Base-by-base conservation (phyloP, 2,113 vertebrate species). In the Leptocoma aspasia region DNA sequence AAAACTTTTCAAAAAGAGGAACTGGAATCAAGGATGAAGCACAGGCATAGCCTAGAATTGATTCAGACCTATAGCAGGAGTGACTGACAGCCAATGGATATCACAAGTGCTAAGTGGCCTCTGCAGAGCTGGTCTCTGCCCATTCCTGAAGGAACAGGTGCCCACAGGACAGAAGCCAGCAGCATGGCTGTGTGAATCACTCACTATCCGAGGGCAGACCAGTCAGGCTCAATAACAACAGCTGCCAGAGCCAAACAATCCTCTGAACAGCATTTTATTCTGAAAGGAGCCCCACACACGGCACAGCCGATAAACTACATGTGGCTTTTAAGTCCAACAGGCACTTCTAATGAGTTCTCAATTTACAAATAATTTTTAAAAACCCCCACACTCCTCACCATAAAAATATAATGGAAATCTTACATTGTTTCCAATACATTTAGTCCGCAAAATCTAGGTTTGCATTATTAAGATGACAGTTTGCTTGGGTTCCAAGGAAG, bases 151-250 rank as follows among this genome's bases (percentile, higher is more conserved):
- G 60, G 35, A 92, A 56, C 69, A 92, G 69, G 41, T 72, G 71
- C n/a, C 68, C 53, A 21, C 9, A 26, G 33, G n/a, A 47, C 33
- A 17, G 14, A 44, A 83, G 54, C 28, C 41, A 64, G 65, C 63
- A 90, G 63, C 30, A 56, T 1, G 3, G 41, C 52, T 77, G 45
- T 37, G 77, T 9, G 42, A 83, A 80, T 57, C 59, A 17, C 50
- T 57, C 49, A 15, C 37, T 16, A 4, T 11, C 16, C 0, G 0
- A 64, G 45, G 19, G 47, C 59, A 77, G 23, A 35, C 6, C 54
- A 15, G 50, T 13, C 50, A 33, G 39, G 11, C 37, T 64, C 24
- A 54, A 18, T 20, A 60, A 28, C 33, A 6, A 52, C 63, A 66
- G 59, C 11, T 39, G 61, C 49, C 64, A 80, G 8, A 77, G 53